phyloP scores from a whole-genome alignment of 2,113 vertebrate genomes.

The Microcebus jonahi region DNA sequence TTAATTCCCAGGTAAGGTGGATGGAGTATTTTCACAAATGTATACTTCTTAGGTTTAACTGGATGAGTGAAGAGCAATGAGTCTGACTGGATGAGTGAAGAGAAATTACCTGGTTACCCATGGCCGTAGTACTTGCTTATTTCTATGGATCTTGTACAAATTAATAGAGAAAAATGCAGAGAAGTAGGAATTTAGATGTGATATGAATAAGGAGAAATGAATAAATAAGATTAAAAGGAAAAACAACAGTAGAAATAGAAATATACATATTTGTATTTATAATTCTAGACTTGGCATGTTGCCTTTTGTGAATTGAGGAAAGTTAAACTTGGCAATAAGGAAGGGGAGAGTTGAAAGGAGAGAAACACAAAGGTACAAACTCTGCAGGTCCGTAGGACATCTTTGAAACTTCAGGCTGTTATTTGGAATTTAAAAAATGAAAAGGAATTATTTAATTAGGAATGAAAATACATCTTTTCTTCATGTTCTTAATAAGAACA shows the following conservation, averaged over 20 bases:
- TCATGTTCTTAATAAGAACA: neutral
- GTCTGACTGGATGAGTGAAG: neutral
- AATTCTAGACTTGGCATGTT: neutral
- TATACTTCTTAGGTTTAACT: neutral
- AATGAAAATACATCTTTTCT: neutral
- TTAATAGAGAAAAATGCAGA: neutral
- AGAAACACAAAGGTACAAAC: neutral
- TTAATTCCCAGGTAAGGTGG: constrained; percentile 97
- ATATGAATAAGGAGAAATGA: neutral
- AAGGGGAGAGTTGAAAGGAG: neutral
- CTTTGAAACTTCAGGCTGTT: neutral
- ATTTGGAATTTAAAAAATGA: neutral
- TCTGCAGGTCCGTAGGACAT: accelerated
- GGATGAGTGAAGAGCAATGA: neutral
- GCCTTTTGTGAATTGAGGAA: neutral
- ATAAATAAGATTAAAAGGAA: neutral
- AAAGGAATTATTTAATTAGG: neutral
- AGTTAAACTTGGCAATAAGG: neutral
- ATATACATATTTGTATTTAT: neutral
- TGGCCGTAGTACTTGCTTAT: neutral
- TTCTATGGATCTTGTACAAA: neutral
- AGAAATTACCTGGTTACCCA: neutral
- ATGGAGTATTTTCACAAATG: neutral
- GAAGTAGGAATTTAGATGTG: neutral
- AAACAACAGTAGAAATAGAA: neutral